These are phyloP conservation scores for Antechinus flavipes DNA, from an alignment of 2,113 vertebrate species.

Conservation along the genomic window DNA sequence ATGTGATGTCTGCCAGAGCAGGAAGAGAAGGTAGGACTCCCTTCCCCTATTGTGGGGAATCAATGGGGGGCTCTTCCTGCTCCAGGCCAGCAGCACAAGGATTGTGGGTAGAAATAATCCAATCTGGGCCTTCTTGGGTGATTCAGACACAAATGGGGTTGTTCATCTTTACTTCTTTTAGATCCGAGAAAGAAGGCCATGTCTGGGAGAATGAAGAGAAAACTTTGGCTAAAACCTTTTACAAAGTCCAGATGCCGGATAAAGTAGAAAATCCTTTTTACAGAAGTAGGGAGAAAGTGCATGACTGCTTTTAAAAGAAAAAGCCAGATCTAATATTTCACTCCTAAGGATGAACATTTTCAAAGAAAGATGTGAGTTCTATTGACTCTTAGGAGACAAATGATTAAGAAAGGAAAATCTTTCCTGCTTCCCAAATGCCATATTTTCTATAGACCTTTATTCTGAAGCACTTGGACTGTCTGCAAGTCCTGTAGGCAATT, in stretches of 20 bases:
- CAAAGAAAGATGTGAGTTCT: conserved; percentile 61
- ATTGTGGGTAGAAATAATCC: conserved; percentile 47
- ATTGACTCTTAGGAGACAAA: conserved; percentile 40
- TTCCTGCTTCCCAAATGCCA: conserved; percentile 48
- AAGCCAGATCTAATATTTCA: conserved; percentile 27
- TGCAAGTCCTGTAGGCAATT: conserved; percentile 76
- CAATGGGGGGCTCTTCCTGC: conserved; percentile 60
- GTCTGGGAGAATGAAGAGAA: conserved; percentile 59
- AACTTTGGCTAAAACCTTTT: conserved; percentile 17
- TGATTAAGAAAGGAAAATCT: conserved; percentile 60
- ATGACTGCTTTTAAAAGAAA: neutral
- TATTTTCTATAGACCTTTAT: conserved; percentile 46
- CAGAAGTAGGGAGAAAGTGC: conserved; percentile 37
- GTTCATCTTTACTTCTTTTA: conserved; percentile 46
- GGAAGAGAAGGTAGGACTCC: conserved; percentile 27
- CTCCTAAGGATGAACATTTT: conserved; percentile 26
- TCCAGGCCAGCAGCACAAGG: conserved; percentile 44
- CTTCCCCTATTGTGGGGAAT: conserved; percentile 49
- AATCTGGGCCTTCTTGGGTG: conserved; percentile 55
- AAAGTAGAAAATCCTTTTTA: conserved; percentile 61
- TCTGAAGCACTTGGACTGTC: conserved; percentile 63
- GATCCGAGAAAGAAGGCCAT: conserved; percentile 58
- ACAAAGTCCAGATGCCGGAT: conserved; percentile 56
- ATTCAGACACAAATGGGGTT: conserved; percentile 19
- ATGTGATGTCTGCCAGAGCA: conserved; percentile 32